These are phyloP conservation scores for Forbesichthys agassizii DNA, from an alignment of 2,113 vertebrate genomes.

Conservation along the genomic window DNA sequence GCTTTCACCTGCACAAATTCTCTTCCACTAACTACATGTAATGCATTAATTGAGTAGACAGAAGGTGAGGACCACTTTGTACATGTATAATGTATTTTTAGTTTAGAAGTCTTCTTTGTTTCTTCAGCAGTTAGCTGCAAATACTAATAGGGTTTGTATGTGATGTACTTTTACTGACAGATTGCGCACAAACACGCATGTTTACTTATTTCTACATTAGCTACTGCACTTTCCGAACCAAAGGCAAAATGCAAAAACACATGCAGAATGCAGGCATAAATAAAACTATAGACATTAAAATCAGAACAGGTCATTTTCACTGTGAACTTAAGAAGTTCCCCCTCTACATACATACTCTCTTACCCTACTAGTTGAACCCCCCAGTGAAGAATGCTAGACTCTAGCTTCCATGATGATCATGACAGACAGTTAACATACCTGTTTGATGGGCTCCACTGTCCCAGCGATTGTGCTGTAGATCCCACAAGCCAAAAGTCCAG, in stretches of 20 bases:
- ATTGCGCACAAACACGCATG: background rate
- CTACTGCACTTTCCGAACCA: background rate
- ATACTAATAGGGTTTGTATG: too few species aligned
- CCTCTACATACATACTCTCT: background rate
- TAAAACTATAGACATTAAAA: too few species aligned
- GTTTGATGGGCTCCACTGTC: constrained; percentile 18
- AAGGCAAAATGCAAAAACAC: background rate
- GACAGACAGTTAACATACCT: constrained; percentile 57
- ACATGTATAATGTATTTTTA: too few species aligned
- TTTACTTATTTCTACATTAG: background rate
- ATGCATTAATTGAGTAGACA: too few species aligned
- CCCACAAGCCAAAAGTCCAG: constrained; percentile 27
- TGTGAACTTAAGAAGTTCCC: background rate
- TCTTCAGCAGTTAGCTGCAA: too few species aligned
- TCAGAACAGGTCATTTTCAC: too few species aligned
- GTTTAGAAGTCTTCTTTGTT: too few species aligned
- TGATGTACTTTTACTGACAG: background rate
- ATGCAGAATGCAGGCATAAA: too few species aligned
- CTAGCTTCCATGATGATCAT: background rate
- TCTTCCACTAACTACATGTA: too few species aligned
- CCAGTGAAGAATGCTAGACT: background rate
- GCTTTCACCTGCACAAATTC: too few species aligned
- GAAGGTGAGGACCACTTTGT: too few species aligned
- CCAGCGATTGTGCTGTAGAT: constrained; percentile 33
- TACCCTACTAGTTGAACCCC: background rate